phyloP scores from a whole-genome alignment of 2,113 vertebrate genomes.

The Phylloscopus trochiloides region DNA sequence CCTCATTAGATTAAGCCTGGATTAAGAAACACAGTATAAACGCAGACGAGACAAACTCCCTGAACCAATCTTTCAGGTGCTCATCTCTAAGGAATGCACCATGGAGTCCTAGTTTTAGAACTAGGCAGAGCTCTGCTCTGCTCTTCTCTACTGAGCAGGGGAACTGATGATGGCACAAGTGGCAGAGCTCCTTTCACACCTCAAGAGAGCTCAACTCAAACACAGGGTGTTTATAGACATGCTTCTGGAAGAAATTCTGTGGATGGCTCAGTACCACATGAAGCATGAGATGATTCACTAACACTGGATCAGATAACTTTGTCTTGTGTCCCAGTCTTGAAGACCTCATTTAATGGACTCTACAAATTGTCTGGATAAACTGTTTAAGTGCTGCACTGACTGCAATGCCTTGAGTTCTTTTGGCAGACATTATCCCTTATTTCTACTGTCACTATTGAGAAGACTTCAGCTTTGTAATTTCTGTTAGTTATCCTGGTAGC shows the following conservation, averaged over 20 bases:
- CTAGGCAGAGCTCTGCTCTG: not conserved
- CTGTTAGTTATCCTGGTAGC: not conserved
- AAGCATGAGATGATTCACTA: not conserved
- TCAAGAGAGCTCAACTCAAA: not conserved
- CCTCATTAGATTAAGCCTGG: not conserved
- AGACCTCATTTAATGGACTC: fast-evolving
- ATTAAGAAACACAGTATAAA: not conserved
- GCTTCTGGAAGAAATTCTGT: not conserved
- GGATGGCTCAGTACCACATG: not conserved
- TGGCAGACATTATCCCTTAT: not conserved
- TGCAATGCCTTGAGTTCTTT: not conserved
- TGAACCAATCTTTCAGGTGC: not conserved
- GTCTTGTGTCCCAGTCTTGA: not conserved
- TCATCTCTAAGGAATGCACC: not conserved
- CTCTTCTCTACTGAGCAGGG: not conserved
- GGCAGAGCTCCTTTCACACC: not conserved
- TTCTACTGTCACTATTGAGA: not conserved
- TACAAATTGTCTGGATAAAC: not conserved
- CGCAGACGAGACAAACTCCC: not conserved
- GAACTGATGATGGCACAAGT: fast-evolving
- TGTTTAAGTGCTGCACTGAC: not conserved
- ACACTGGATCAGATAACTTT: not conserved
- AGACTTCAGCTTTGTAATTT: not conserved
- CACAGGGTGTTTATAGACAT: not conserved
- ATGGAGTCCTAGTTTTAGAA: not conserved